Percentiles rank a stretch among this genome's conserved stretches.
Conservation (phyloP, 2,888 invertebrate genomes). For the Troilus luridus region DNA sequence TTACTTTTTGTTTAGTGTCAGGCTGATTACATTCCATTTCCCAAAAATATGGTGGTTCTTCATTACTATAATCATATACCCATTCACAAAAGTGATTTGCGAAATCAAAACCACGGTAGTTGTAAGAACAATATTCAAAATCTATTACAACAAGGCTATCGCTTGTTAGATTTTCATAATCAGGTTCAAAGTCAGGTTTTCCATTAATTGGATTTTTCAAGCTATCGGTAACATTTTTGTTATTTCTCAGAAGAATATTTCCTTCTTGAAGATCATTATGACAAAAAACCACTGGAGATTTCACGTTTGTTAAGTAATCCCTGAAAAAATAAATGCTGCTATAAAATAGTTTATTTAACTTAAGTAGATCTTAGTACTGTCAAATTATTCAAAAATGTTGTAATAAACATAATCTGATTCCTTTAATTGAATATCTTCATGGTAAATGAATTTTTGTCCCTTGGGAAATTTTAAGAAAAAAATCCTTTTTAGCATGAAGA, state of each 20-base stretch:
- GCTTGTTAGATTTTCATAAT: constrained; percentile 67
- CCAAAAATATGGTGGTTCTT: constrained; percentile 83
- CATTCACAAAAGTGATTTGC: constrained; percentile 96
- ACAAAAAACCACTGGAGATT: constrained; percentile 90
- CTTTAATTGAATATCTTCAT: too few relatives aligned
- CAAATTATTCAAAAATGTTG: too few relatives aligned
- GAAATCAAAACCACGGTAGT: constrained; percentile 92
- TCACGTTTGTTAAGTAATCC: constrained; percentile 69
- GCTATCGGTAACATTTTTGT: constrained; percentile 66
- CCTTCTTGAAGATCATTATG: constrained; percentile 97
- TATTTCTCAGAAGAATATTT: constrained; percentile 75
- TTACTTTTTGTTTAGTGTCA: constrained; percentile 62
- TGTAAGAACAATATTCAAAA: constrained; percentile 96
- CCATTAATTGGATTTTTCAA: constrained; percentile 44
- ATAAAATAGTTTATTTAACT: neutral
- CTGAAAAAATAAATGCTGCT: constrained; percentile 68
- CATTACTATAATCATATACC: constrained; percentile 89
- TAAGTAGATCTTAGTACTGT: too few relatives aligned
- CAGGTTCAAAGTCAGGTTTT: constrained; percentile 9
- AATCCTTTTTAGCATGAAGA: too few relatives aligned
- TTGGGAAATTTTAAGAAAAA: too few relatives aligned
- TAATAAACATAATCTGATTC: too few relatives aligned
- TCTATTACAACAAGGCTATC: constrained; percentile 86
- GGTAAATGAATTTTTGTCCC: too few relatives aligned
- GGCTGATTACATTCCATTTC: constrained; percentile 68